Conservation (phyloP, 2,888 invertebrate species). For the Biston stratarius region DNA sequence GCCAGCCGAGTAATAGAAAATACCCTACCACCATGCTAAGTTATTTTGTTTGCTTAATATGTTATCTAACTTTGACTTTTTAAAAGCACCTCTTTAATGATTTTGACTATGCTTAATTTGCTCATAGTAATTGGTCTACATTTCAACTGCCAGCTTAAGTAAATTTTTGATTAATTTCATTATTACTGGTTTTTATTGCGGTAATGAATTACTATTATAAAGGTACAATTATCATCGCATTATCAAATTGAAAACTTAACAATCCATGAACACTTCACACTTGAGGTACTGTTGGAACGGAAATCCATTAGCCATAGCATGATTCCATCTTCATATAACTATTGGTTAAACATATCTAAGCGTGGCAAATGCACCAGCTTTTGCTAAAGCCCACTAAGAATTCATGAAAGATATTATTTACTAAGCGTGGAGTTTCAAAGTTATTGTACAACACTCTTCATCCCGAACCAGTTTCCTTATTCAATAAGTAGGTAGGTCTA, state of each 20-base stretch:
- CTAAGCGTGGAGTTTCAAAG: conserved; percentile 14
- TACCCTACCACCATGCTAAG: too few species aligned
- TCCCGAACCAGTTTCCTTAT: conserved; percentile 22
- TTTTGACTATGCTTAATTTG: too few species aligned
- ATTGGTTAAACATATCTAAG: not conserved
- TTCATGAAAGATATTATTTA: conserved; percentile 2
- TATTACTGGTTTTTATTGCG: not conserved
- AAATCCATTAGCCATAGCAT: conserved; percentile 14
- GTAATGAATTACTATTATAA: conserved; percentile 2
- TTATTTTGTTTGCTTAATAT: too few species aligned
- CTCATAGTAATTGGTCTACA: too few species aligned
- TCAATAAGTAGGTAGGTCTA: conserved; percentile 6
- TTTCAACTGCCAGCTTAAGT: too few species aligned
- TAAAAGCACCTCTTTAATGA: too few species aligned
- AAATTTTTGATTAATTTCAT: not conserved
- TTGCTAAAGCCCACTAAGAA: not conserved
- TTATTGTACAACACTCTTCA: conserved; percentile 16
- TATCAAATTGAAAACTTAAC: not conserved
- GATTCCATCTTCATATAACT: conserved; percentile 1
- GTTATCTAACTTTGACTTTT: too few species aligned
- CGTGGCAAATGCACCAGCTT: conserved; percentile 11
- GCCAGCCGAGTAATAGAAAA: too few species aligned
- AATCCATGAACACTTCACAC: not conserved
- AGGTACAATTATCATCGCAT: not conserved
- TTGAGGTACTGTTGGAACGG: not conserved